Evolutionary conservation across 2,797 vertebrate genomes (phyloP).

Genomic region (Poeciliopsis turneri): DNA sequence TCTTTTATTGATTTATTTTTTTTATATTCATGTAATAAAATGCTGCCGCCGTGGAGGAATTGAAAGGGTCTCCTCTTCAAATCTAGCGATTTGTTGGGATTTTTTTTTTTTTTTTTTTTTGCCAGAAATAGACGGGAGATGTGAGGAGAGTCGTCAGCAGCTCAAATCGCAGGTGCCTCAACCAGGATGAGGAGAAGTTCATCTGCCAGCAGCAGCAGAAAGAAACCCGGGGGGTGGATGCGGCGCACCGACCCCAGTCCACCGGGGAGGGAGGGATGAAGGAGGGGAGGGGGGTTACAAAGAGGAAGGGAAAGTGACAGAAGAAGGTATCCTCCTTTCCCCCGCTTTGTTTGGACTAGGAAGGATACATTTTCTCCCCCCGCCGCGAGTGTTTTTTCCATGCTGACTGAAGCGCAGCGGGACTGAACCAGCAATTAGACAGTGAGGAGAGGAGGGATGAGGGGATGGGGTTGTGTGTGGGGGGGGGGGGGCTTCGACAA

Average conservation of each 20-base stretch:
- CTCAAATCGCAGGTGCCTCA: slow-evolving; percentile 49
- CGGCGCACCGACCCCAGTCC: slow-evolving; percentile 27
- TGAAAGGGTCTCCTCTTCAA: slow-evolving; percentile 12
- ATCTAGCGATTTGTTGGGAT: no score
- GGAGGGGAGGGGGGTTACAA: slow-evolving; percentile 35
- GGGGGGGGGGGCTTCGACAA: slow-evolving; percentile 47
- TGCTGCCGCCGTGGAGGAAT: slow-evolving; percentile 8
- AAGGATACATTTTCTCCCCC: slow-evolving; percentile 62
- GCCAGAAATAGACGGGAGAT: slow-evolving; percentile 39
- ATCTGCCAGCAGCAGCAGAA: slow-evolving; percentile 28
- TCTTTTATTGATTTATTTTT: slow-evolving; percentile 2
- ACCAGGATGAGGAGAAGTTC: slow-evolving; percentile 15
- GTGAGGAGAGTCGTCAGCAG: slow-evolving; percentile 45
- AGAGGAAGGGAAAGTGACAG: slow-evolving; percentile 42
- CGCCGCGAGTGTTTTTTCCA: slow-evolving; percentile 67
- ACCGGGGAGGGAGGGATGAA: background rate
- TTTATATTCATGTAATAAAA: slow-evolving; percentile 56
- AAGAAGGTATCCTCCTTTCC: slow-evolving; percentile 43
- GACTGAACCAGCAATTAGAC: slow-evolving; percentile 74
- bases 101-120: background rate
- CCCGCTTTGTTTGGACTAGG: slow-evolving; percentile 60
- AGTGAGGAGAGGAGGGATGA: slow-evolving; percentile 55
- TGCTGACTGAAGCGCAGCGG: slow-evolving; percentile 73
- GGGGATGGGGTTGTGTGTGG: slow-evolving; percentile 1
- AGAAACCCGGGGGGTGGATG: slow-evolving; percentile 46